Evolutionary conservation across 2,797 vertebrate genomes (phyloP).

Genomic region (Pseudochromis fuscus): DNA sequence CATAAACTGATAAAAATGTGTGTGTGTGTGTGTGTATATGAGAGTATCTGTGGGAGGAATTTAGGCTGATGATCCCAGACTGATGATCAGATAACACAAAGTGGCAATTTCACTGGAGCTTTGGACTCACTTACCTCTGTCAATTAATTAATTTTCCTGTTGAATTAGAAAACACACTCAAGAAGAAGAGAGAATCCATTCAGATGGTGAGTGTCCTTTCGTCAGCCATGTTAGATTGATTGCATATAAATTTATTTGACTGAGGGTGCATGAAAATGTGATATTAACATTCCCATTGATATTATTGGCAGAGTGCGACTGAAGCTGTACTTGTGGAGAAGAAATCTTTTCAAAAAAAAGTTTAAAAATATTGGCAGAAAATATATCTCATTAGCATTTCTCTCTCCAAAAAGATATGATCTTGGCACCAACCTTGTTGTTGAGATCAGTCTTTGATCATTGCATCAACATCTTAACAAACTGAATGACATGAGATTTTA

Average conservation of each 20-base stretch:
- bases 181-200: not conserved
- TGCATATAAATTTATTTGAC: not conserved
- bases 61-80: conserved; percentile 1
- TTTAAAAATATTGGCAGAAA: conserved; percentile 5
- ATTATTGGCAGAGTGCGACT: not conserved
- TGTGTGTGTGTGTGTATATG: too few species aligned
- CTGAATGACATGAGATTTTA: conserved; percentile 23
- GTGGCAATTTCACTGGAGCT: conserved; percentile 20
- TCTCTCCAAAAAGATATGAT: conserved; percentile 42
- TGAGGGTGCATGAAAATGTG: not conserved
- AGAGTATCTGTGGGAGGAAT: conserved; percentile 29
- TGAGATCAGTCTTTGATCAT: conserved; percentile 40
- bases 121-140: conserved; percentile 18
- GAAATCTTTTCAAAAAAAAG: not conserved
- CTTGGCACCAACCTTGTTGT: not conserved
- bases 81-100: conserved; percentile 30
- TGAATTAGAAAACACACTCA: not conserved
- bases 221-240: not conserved
- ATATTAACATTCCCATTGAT: not conserved
- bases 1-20: conserved; percentile 28
- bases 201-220: conserved; percentile 4
- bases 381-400: conserved; percentile 4
- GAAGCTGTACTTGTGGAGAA: too few species aligned
- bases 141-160: conserved; percentile 28
- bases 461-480: conserved; percentile 21